Conservation (phyloP, 2,888 invertebrate genomes). For the Tetragnatha montana region DNA sequence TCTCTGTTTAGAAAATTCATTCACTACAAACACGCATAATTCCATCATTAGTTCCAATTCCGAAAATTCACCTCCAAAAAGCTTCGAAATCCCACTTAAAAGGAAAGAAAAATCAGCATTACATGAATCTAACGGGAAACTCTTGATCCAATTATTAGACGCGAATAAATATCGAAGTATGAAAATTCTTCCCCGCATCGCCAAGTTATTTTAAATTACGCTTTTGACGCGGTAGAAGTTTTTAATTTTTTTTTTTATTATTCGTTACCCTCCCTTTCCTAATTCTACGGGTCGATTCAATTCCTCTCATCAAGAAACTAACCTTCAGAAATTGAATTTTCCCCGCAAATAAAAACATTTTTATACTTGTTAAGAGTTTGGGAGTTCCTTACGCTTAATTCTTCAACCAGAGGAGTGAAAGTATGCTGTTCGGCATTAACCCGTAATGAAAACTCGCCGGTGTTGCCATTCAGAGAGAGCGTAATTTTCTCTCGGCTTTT, state of each 20-base stretch:
- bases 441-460: constrained; percentile 35
- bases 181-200: not conserved
- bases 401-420: constrained; percentile 17
- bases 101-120: not conserved
- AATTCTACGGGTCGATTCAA: not conserved
- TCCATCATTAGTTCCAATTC: not conserved
- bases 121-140: not conserved
- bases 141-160: not conserved
- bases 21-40: not conserved
- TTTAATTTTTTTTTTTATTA: not conserved
- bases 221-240: not conserved
- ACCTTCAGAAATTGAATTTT: constrained; percentile 27
- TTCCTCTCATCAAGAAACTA: not conserved
- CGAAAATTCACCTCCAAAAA: not conserved
- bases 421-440: constrained; percentile 24
- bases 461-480: constrained; percentile 31
- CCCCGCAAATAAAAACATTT: constrained; percentile 9
- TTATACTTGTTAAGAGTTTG: constrained; percentile 20
- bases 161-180: not conserved
- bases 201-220: not conserved
- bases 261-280: not conserved
- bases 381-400: constrained; percentile 27
- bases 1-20: not conserved
- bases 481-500: constrained; percentile 23
- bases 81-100: not conserved